These are phyloP conservation scores for Chymomyza procnemis DNA, from an alignment of 2,888 invertebrate genomes.

Conservation along the genomic window DNA sequence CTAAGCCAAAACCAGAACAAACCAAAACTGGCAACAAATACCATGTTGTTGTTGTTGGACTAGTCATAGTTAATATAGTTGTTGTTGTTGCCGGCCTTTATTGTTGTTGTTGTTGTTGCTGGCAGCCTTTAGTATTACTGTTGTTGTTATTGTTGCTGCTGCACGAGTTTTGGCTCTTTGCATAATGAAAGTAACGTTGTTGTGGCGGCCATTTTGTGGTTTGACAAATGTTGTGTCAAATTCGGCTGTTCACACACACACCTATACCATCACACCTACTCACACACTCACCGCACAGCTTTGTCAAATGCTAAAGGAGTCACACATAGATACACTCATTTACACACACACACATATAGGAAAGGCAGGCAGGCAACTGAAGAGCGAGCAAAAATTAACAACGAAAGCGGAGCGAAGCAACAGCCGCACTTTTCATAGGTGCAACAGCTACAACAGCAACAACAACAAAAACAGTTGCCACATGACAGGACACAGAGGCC, in stretches of 20 bases:
- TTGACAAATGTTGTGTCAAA: slow-evolving; percentile 74
- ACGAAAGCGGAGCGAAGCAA: slow-evolving; percentile 4
- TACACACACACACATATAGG: slow-evolving; percentile 30
- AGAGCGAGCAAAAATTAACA: slow-evolving; percentile 59
- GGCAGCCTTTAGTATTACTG: neutral
- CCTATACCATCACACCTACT: slow-evolving; percentile 14
- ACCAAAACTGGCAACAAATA: slow-evolving; percentile 17
- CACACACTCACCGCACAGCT: slow-evolving; percentile 41
- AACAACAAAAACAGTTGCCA: slow-evolving; percentile 39
- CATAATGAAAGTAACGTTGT: slow-evolving; percentile 70
- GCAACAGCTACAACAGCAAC: slow-evolving; percentile 38
- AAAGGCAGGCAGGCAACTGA: slow-evolving; percentile 15
- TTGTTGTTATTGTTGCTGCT: slow-evolving; percentile 33
- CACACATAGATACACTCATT: slow-evolving; percentile 16
- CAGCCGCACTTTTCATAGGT: slow-evolving; percentile 56
- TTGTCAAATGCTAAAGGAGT: slow-evolving; percentile 74
- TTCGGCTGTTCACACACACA: slow-evolving; percentile 59
- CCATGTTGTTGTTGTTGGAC: neutral
- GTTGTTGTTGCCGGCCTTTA: too few species aligned
- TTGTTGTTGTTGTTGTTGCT: too few species aligned
- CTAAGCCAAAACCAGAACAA: slow-evolving; percentile 9
- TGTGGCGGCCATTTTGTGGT: slow-evolving; percentile 71
- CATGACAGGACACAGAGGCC: slow-evolving; percentile 39
- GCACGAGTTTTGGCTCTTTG: slow-evolving; percentile 47
- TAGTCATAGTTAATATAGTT: too few species aligned